These are phyloP conservation scores for Styela clava DNA, from an alignment of 23 tunicate species.

Conservation along the genomic window DNA sequence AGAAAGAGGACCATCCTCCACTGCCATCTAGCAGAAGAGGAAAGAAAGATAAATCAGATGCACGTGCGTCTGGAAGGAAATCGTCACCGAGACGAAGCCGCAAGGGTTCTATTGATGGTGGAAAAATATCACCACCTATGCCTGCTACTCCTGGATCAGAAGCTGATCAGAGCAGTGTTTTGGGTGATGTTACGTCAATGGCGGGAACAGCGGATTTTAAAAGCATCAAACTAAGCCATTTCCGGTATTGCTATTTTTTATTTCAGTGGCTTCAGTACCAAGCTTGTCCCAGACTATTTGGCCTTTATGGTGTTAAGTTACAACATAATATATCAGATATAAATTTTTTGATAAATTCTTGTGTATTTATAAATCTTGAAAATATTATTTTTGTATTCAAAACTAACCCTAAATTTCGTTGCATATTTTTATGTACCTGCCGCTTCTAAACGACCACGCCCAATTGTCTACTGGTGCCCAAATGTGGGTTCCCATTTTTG, in stretches of 20 bases:
- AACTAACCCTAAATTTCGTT: no score
- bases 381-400: no score
- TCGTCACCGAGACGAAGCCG: slow-evolving; percentile 76
- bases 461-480: no score
- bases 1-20: slow-evolving; percentile 60
- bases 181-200: slow-evolving; percentile 38
- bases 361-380: no score
- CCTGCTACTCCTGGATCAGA: slow-evolving; percentile 89
- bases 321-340: no score
- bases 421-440: no score
- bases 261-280: background rate
- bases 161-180: slow-evolving; percentile 66
- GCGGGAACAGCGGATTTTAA: slow-evolving; percentile 41
- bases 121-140: slow-evolving; percentile 56
- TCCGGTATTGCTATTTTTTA: slow-evolving; percentile 76
- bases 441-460: no score
- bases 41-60: slow-evolving; percentile 45
- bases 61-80: slow-evolving; percentile 42
- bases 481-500: no score
- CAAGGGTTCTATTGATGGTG: slow-evolving; percentile 63
- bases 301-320: no score
- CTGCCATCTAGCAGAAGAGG: slow-evolving; percentile 41
- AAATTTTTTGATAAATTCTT: no score
- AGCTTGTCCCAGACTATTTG: no score
- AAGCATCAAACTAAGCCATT: slow-evolving; percentile 59